Evolutionary conservation across 1,140 invertebrate species (phyloP).

Genomic region (Periplaneta americana): DNA sequence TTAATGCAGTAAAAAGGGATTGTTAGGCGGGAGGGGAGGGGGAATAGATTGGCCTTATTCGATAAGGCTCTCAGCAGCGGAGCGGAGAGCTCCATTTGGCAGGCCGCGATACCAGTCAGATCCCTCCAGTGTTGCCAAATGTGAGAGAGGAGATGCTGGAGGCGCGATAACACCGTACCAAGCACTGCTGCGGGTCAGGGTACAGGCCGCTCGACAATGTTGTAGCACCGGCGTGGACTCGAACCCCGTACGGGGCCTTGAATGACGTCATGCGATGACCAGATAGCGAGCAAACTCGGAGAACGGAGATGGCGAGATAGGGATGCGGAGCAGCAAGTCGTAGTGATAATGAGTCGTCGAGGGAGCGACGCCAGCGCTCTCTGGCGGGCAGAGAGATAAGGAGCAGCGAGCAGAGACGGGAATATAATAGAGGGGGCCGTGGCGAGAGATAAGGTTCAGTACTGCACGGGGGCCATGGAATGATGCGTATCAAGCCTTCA

Average conservation of each 20-base stretch:
- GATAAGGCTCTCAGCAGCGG: slow-evolving; percentile 9
- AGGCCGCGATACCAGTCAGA: slow-evolving; percentile 6
- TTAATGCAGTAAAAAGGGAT: not conserved
- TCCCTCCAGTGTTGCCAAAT: slow-evolving; percentile 11
- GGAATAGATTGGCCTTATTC: slow-evolving; percentile 17
- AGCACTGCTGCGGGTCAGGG: not conserved
- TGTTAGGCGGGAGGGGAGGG: not conserved
- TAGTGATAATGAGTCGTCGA: not conserved
- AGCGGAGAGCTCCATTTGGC: slow-evolving; percentile 6
- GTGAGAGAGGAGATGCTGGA: slow-evolving; percentile 2
- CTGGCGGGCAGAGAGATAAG: not conserved
- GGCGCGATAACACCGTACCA: slow-evolving; percentile 10
- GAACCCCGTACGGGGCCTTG: not conserved
- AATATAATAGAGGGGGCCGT: not conserved
- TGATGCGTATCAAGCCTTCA: not conserved
- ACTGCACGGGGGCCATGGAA: not conserved
- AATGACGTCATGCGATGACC: not conserved
- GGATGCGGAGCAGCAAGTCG: not conserved
- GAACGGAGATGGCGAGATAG: not conserved
- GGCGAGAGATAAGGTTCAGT: not conserved
- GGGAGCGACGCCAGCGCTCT: not conserved
- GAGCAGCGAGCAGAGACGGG: not conserved
- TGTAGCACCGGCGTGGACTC: not conserved
- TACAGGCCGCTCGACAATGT: not conserved
- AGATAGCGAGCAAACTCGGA: not conserved